These are phyloP conservation scores for Hemithea aestivaria DNA, from an alignment of 2,888 invertebrate genomes.

Conservation along the genomic window DNA sequence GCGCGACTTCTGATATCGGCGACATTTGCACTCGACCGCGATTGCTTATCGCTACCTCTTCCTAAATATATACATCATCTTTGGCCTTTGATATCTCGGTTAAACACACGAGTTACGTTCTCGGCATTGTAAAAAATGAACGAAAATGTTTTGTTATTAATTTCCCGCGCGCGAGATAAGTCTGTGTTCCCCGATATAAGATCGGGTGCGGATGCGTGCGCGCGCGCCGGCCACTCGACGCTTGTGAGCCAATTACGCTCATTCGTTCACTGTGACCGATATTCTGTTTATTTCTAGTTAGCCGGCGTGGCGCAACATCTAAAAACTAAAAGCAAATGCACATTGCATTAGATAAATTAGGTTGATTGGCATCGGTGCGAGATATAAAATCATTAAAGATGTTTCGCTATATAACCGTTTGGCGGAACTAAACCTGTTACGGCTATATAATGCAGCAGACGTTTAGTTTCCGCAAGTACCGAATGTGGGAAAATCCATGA, in stretches of 20 bases:
- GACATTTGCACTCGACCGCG: constrained; percentile 72
- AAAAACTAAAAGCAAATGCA: constrained; percentile 72
- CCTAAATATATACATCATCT: constrained; percentile 50
- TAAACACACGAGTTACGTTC: background rate
- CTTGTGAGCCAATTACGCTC: constrained; percentile 70
- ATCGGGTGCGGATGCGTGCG: constrained; percentile 59
- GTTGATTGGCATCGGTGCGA: constrained; percentile 10
- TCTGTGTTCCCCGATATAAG: constrained; percentile 51
- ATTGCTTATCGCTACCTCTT: constrained; percentile 65
- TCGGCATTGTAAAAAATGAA: constrained; percentile 4
- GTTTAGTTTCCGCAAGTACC: too few species aligned
- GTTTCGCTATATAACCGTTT: too few species aligned
- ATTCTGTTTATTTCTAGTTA: constrained; percentile 73
- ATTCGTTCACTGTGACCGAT: constrained; percentile 75
- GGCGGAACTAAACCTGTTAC: too few species aligned
- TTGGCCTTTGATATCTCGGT: constrained; percentile 49
- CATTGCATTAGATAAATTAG: constrained; percentile 65
- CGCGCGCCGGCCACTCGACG: constrained; percentile 62
- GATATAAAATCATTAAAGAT: background rate
- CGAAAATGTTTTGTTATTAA: constrained; percentile 7
- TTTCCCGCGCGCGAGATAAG: constrained; percentile 21
- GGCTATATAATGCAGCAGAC: too few species aligned
- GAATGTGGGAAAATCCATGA: too few species aligned
- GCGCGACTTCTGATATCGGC: constrained; percentile 35
- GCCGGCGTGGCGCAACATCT: constrained; percentile 67